Percentiles rank a stretch among this genome's conserved stretches.
Evolutionary conservation across 2,888 invertebrate genomes (phyloP).

Genomic region (Chydorus sphaericus): DNA sequence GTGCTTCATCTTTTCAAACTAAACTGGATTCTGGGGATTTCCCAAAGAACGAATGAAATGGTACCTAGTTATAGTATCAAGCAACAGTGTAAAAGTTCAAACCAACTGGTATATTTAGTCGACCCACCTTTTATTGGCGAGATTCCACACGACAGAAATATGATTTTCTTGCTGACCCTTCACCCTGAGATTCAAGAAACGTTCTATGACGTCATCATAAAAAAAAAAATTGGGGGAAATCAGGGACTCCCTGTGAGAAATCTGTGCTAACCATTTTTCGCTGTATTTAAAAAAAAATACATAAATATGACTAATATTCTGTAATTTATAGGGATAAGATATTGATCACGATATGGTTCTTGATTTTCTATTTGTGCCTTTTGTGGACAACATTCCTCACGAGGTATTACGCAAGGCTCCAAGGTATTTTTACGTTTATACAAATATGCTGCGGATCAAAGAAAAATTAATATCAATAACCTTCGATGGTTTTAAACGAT

Average conservation of each 20-base stretch:
- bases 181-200: conserved; percentile 9
- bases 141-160: conserved; percentile 11
- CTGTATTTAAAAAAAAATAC: no score
- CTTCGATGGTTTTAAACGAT: not conserved
- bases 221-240: no score
- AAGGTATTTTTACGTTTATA: not conserved
- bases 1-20: no score
- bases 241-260: no score
- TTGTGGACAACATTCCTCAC: conserved; percentile 8
- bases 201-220: conserved; percentile 4
- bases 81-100: no score
- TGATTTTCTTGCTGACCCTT: not conserved
- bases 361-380: not conserved
- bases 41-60: no score
- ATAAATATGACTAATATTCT: not conserved
- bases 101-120: not conserved
- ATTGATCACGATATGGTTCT: conserved; percentile 4
- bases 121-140: not conserved
- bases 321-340: not conserved
- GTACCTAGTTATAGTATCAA: no score
- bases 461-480: no score
- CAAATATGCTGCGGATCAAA: no score
- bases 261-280: not conserved
- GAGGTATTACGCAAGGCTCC: conserved; percentile 15
- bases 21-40: no score